A percentile compares a stretch with the other conserved stretches of the same genome.
phyloP scores from a whole-genome alignment of 1,140 invertebrate species.

The Melitaea cinxia region DNA sequence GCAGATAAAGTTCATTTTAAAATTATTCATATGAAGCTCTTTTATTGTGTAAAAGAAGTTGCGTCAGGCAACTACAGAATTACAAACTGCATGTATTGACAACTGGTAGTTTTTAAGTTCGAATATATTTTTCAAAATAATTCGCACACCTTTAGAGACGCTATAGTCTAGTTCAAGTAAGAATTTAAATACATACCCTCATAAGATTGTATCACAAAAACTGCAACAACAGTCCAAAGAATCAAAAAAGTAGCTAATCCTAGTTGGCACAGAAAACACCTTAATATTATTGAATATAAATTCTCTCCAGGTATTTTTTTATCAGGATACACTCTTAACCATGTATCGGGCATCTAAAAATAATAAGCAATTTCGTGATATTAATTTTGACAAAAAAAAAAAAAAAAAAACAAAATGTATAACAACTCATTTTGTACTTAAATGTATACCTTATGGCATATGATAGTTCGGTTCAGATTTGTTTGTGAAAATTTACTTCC shows the following conservation, averaged over 20 bases:
- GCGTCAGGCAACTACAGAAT: too few relatives aligned
- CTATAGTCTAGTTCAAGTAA: background rate
- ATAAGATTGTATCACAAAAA: conserved; percentile 63
- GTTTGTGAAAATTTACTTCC: background rate
- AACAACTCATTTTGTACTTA: background rate
- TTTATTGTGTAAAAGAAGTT: too few relatives aligned
- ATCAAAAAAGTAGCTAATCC: conserved; percentile 56
- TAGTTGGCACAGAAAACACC: conserved; percentile 61
- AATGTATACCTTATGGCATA: conserved; percentile 22
- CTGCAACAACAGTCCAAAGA: conserved; percentile 60
- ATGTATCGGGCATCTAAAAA: conserved; percentile 51
- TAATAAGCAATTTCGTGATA: background rate
- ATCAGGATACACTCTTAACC: conserved; percentile 63
- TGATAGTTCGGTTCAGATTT: conserved; percentile 3
- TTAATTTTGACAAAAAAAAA: too few relatives aligned
- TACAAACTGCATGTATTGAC: too few relatives aligned
- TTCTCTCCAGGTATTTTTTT: conserved; percentile 45
- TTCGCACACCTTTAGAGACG: too few relatives aligned
- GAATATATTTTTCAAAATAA: too few relatives aligned
- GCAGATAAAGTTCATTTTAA: too few relatives aligned
- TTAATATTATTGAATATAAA: conserved; percentile 49
- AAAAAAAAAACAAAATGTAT: too few relatives aligned
- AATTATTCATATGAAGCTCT: too few relatives aligned
- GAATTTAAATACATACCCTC: conserved; percentile 53
- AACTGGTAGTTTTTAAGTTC: too few relatives aligned